Percentiles rank a stretch among this genome's conserved stretches.
Conservation (phyloP, 2,113 vertebrate genomes). For the Epinephelus cyanopodus region DNA sequence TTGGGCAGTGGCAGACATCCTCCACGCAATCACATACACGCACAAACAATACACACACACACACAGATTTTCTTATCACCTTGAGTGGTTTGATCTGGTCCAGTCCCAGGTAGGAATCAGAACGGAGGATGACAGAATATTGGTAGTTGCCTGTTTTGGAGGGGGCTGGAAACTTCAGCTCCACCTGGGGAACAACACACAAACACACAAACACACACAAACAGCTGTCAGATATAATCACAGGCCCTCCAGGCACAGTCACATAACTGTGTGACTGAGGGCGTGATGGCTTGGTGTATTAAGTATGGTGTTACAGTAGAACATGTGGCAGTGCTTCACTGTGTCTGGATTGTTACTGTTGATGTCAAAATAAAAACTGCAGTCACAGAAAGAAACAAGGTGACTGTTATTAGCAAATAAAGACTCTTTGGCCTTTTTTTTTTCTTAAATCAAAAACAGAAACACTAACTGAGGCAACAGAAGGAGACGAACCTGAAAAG, state of each 20-base stretch:
- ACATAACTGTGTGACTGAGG: background rate
- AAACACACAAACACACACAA: background rate
- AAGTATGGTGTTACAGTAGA: background rate
- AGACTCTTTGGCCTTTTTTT: too few species aligned
- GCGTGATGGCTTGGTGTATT: background rate
- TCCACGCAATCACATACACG: background rate
- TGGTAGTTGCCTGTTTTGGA: slow-evolving; percentile 98
- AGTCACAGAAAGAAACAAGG: background rate
- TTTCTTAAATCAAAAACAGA: background rate
- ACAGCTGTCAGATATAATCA: slow-evolving; percentile 7
- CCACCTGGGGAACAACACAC: slow-evolving; percentile 86
- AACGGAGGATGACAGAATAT: slow-evolving; percentile 96
- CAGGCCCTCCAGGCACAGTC: background rate
- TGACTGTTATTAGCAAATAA: background rate
- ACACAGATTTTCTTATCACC: slow-evolving; percentile 78
- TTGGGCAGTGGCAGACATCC: background rate
- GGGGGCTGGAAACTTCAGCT: slow-evolving; percentile 98
- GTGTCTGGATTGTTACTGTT: background rate
- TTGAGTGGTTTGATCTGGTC: slow-evolving; percentile 97
- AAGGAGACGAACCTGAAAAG: slow-evolving; percentile 1
- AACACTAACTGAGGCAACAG: background rate
- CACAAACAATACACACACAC: background rate
- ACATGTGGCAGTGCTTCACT: background rate
- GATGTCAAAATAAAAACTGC: background rate
- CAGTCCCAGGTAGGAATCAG: slow-evolving; percentile 96